Evolutionary conservation across 1,140 invertebrate genomes (phyloP).

Genomic region (Tetragonula clypearis): DNA sequence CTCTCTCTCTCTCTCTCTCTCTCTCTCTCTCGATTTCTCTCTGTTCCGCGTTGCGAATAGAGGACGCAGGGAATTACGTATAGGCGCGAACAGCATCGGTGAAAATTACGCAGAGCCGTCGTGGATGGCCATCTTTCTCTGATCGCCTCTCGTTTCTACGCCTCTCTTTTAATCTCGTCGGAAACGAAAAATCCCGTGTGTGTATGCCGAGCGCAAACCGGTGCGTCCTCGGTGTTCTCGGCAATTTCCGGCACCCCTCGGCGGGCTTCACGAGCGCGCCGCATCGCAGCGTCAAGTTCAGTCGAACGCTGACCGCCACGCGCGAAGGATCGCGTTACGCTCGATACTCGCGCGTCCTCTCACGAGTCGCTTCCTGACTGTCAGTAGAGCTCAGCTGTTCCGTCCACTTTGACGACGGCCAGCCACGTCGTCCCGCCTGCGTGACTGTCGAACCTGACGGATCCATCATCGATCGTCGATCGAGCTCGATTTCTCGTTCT

Average conservation of each 20-base stretch:
- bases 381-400: conserved; percentile 22
- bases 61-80: background rate
- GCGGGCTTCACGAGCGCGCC: conserved; percentile 36
- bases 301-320: conserved; percentile 68
- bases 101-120: background rate
- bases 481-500: too few species aligned
- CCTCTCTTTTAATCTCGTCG: background rate
- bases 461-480: background rate
- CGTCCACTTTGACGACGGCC: conserved; percentile 10
- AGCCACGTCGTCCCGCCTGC: background rate
- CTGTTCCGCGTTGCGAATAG: background rate
- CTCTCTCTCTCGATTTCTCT: too few species aligned
- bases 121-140: too few species aligned
- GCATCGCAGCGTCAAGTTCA: conserved; percentile 54
- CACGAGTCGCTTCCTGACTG: conserved; percentile 34
- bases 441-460: background rate
- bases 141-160: too few species aligned
- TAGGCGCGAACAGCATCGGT: background rate
- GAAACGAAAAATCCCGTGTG: conserved; percentile 25
- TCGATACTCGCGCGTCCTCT: conserved; percentile 22
- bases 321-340: conserved; percentile 51
- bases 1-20: too few species aligned
- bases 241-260: conserved; percentile 61
- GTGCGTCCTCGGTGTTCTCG: conserved; percentile 37
- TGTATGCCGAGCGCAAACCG: background rate